Evolutionary conservation across 2,888 invertebrate species (phyloP), one percentile per base, ranked within the genome.

Genomic region (Plagiodera versicolora): DNA sequence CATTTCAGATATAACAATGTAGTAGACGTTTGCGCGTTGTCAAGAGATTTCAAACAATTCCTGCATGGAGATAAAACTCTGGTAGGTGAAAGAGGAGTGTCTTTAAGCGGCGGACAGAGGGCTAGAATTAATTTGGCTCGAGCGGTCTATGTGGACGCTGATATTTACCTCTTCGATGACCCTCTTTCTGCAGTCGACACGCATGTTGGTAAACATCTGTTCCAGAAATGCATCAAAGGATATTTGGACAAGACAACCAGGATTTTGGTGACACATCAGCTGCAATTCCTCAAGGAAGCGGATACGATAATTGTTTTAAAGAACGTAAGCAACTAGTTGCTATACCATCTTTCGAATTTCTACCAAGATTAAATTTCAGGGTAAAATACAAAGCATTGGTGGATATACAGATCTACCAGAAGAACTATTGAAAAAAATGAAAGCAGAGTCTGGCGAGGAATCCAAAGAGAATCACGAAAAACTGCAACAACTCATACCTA

Each of bases 191-290:
- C 92, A 0, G 92, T 92, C 0, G 93, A 93, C 77, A 83, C 89
- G 0, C 87, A 88, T 63, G 92, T 92, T 11, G 88, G 89, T 0
- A 85, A 87, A 63, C 88, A 90, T 75, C 80, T 93, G 9, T 91
- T 91, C 72, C 86, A 91, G 51, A 85, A 89, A 77, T 92, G 91
- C 51, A 87, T 91, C 55, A 80, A 80, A 11, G 80, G 82, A 3
- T 80, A 82, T 60, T 72, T 85, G 64, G 78, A 81, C 5, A 80
- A 86, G 61, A 86, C 89, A 74, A 89, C 91, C 0, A 83, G 90
- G 39, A 85, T 94, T 65, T 83, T 94, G 14, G 90, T 92, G 60
- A 94, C 94, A 0, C 94, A 95, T 79, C 94, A 94, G 76, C 80
- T 92, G 35, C 94, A 94, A 74, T 91, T 89, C 72, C 81, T 91